Base-by-base conservation (phyloP, 2,113 vertebrate genomes). In the Macrotis lagotis region DNA sequence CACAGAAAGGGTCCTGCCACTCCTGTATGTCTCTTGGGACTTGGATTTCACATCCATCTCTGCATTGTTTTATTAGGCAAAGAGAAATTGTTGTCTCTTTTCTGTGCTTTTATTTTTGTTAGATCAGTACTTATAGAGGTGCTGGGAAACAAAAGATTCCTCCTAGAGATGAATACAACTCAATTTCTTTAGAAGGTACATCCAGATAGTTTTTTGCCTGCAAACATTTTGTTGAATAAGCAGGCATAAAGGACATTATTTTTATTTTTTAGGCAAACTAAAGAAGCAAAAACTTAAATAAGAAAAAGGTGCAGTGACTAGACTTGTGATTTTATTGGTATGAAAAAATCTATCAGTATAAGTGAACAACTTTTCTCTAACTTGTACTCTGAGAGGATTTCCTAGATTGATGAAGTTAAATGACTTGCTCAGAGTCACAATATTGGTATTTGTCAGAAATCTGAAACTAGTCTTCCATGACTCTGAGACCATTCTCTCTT, bases 1-100 rank as follows among this genome's bases (percentile, higher is more conserved):
- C 66, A 44, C 7, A 0, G n/a, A 83, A 44, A 44, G 66, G 66
- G n/a, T 83, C 66, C n/a, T 44, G n/a, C 66, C 66, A 24, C n/a
- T 83, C n/a, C n/a, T 22, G n/a, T 7, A 22, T 83, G n/a, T 44
- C 6, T 22, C 66, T 83, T 26, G n/a, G 66, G n/a, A 50, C 8
- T 50, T 97, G 95, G 91, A 90, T 53, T 0, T 0, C 19, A 48
- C 93, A 93, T 96, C 96, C 25, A 3, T 92, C 94, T 93, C 94
- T 89, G 10, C 47, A 55, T 90, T 49, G 53, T 98, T 95, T 97
- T 93, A 44, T 97, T 97, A 96, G 47, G 7, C 91, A 90, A 93
- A 31, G 48, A 96, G 74, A 96, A 89, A 93, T 83, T 74, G n/a
- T 52, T 55, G 22, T 92, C 26, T 95, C 93, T 97, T 94, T 93